Evolutionary conservation across 37 sponge, comb jelly and placozoan species (phyloP), one percentile per base, ranked within the genome.

Genomic region (Crambe crambe): DNA sequence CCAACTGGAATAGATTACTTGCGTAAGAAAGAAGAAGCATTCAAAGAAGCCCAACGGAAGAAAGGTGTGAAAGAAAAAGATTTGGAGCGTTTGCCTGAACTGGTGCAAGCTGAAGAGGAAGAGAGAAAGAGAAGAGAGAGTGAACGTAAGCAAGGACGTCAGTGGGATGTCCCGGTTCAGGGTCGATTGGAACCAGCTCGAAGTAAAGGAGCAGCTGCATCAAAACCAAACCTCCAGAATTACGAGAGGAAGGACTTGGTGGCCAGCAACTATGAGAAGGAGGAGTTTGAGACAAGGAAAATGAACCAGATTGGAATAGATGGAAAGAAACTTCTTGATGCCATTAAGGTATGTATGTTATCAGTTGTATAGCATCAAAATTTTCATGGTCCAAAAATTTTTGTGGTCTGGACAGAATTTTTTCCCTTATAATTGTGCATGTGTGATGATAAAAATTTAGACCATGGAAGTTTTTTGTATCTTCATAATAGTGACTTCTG

Each of bases 321-420:
- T 47, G 86, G 86, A 64, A 25, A 38, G 56, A 12, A 63, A 1
- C 67, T 86, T 17, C 61, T 86, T 9, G 2, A 58, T 2, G 63
- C 62, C 25, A 47, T 86, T 25, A 86, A 74, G 80, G 86, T 86
- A 79, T 36, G 23, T 6, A 25, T 58, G 37, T 41, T 60, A 26
- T 58, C 25, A 18, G 59, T 58, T 58, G 59, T 42, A n/a, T n/a
- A n/a, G n/a, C n/a, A n/a, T n/a, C n/a, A n/a, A n/a, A n/a, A n/a
- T n/a, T n/a, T n/a, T n/a, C n/a, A n/a, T n/a, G n/a, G n/a, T n/a
- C n/a, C n/a, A n/a, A n/a, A n/a, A n/a, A n/a, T n/a, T n/a, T n/a
- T n/a, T n/a, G n/a, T n/a, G n/a, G n/a, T n/a, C n/a, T n/a, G n/a
- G n/a, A n/a, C n/a, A n/a, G n/a, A n/a, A n/a, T n/a, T n/a, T n/a